These are phyloP conservation scores for Tragelaphus buxtoni DNA, from an alignment of 2,113 vertebrate genomes.

Conservation along the genomic window DNA sequence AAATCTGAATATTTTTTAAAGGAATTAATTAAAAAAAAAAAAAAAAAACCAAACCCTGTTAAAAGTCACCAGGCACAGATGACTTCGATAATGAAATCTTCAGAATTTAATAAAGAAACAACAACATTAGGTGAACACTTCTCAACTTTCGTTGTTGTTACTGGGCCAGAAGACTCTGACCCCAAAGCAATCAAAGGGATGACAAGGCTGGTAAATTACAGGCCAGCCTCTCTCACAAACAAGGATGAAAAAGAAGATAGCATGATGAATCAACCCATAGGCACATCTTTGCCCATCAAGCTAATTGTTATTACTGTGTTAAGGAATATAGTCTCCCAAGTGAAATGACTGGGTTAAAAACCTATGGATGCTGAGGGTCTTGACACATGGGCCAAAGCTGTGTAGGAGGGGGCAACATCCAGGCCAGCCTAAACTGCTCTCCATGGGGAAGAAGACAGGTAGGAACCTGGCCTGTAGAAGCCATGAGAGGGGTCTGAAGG, in stretches of 20 bases:
- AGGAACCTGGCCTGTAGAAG: too few species aligned
- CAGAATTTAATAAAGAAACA: too few species aligned
- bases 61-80: too few species aligned
- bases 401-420: fast-evolving
- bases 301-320: neutral
- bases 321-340: neutral
- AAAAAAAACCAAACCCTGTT: neutral
- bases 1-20: neutral
- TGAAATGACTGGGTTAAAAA: neutral
- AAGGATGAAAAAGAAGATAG: fast-evolving
- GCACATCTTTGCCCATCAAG: fast-evolving
- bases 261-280: fast-evolving
- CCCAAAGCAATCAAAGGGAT: neutral
- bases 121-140: fast-evolving
- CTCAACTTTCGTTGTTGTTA: too few species aligned
- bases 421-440: neutral
- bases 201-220: fast-evolving
- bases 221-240: fast-evolving
- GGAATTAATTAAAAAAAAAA: neutral
- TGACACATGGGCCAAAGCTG: fast-evolving
- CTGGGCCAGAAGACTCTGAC: neutral
- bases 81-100: neutral
- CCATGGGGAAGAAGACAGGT: neutral
- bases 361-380: too few species aligned
- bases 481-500: neutral